Evolutionary conservation across 1,140 invertebrate genomes (phyloP).

Genomic region (Mylabris phalerata): DNA sequence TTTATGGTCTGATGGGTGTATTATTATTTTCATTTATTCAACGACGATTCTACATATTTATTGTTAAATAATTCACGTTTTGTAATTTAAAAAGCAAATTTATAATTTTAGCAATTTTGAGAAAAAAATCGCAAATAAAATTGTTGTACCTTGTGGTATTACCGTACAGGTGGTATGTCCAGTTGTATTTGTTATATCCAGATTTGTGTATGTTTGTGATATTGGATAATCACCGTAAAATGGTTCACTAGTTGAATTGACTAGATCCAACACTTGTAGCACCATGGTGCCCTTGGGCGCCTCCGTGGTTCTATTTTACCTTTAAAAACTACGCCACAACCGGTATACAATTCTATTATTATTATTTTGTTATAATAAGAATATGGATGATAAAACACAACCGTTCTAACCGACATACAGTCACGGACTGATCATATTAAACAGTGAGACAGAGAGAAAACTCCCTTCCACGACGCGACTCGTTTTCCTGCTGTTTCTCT

Average conservation of each 20-base stretch:
- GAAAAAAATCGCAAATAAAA: neutral
- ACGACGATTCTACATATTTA: too few relatives aligned
- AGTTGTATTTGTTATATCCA: slow-evolving; percentile 37
- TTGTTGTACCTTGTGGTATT: slow-evolving; percentile 35
- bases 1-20: too few relatives aligned
- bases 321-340: slow-evolving; percentile 31
- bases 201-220: slow-evolving; percentile 36
- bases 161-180: slow-evolving; percentile 41
- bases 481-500: too few relatives aligned
- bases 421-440: slow-evolving; percentile 10
- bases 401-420: slow-evolving; percentile 8
- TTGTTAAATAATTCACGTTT: neutral
- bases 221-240: slow-evolving; percentile 42
- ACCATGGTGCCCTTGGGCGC: slow-evolving; percentile 40
- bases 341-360: slow-evolving; percentile 7
- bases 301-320: slow-evolving; percentile 33
- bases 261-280: slow-evolving; percentile 43
- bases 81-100: neutral
- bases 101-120: too few relatives aligned
- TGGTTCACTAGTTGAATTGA: slow-evolving; percentile 36
- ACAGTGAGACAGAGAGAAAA: too few relatives aligned
- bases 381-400: slow-evolving; percentile 4
- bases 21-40: too few relatives aligned
- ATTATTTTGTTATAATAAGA: neutral
- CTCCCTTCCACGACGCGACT: too few relatives aligned